Evolutionary conservation across 2,113 vertebrate genomes (phyloP).

Genomic region (Herpailurus yagouaroundi): DNA sequence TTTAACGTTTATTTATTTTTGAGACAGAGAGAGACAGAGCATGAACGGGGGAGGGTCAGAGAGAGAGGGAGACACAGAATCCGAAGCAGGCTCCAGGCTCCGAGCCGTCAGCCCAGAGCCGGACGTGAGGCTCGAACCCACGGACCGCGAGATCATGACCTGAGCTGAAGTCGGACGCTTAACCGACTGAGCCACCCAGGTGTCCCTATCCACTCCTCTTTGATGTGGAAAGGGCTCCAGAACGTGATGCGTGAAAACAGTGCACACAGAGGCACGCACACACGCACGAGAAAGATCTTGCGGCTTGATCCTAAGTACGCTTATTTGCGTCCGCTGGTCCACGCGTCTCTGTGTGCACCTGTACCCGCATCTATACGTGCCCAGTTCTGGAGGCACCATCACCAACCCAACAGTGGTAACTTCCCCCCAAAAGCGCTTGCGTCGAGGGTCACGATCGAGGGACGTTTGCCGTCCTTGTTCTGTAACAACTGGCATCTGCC

Average conservation of each 20-base stretch:
- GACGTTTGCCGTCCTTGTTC: background rate
- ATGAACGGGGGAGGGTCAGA: no score
- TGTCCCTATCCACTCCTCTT: background rate
- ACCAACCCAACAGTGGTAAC: background rate
- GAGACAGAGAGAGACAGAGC: no score
- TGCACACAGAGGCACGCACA: fast-evolving
- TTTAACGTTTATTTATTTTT: no score
- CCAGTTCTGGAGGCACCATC: background rate
- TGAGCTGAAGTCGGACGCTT: no score
- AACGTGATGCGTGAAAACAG: background rate
- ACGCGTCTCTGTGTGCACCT: background rate
- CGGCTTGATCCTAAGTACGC: background rate
- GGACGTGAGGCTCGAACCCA: no score
- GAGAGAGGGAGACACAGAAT: no score
- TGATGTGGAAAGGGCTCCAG: background rate
- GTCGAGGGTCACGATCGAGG: background rate
- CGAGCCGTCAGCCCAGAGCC: no score
- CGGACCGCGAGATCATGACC: no score
- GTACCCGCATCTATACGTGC: background rate
- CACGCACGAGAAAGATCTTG: background rate
- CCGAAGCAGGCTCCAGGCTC: no score
- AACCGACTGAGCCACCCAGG: no score
- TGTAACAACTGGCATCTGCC: background rate
- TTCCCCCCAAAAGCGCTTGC: no score
- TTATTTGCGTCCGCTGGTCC: background rate